phyloP scores from a whole-genome alignment of 2,113 vertebrate species.

The Vireo altiloquus region DNA sequence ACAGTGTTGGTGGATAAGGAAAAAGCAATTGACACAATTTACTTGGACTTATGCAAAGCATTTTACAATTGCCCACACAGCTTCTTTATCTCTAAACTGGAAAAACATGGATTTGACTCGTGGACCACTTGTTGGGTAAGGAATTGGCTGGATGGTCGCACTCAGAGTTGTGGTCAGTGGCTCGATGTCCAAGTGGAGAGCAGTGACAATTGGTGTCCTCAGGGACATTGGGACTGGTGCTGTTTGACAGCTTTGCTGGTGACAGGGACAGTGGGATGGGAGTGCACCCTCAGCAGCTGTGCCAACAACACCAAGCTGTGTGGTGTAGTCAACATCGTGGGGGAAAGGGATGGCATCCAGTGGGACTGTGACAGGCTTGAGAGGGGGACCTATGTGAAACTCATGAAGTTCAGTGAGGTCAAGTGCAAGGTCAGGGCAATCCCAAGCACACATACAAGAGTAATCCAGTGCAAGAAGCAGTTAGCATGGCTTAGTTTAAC shows the following conservation, averaged over 20 bases:
- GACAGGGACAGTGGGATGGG: not conserved
- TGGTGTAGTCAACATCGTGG: not conserved
- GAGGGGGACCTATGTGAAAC: not conserved
- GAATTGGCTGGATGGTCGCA: not conserved
- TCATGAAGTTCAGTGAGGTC: not conserved
- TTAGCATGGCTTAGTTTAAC: not conserved
- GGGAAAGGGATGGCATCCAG: not conserved
- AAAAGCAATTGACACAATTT: not conserved
- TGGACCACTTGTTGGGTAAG: not conserved
- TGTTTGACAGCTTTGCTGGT: not conserved
- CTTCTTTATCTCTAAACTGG: not conserved
- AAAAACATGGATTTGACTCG: not conserved
- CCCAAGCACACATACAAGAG: not conserved
- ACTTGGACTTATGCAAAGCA: not conserved
- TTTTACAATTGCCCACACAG: not conserved
- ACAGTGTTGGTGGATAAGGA: not conserved
- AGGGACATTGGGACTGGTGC: rapidly evolving
- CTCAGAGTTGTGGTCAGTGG: too few relatives aligned
- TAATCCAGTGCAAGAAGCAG: not conserved
- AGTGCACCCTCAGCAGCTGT: not conserved
- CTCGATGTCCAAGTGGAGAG: not conserved
- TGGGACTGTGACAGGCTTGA: not conserved
- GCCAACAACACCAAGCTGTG: not conserved
- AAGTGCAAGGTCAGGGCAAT: not conserved
- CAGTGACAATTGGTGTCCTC: not conserved